Base-by-base conservation (phyloP, 2,797 vertebrate genomes). In the Sus cebifrons region DNA sequence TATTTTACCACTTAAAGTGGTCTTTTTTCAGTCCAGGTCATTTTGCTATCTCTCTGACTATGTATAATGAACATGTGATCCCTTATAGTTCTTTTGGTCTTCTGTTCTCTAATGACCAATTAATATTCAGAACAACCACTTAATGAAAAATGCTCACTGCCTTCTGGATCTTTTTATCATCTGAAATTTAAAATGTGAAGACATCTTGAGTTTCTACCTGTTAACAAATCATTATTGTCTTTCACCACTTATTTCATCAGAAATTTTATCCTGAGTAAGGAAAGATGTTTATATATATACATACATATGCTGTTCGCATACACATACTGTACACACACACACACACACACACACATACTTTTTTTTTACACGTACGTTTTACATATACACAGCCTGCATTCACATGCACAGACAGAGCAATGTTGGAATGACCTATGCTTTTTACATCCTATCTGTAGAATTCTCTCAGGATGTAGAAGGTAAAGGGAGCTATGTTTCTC, bases 401-500 rank as follows among this genome's bases (percentile, higher is more conserved):
- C n/a, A 54, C 23, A 83, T 12, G 20, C 14, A 62, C 21, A 40
- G 21, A 60, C 10, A 62, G 27, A 70, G 27, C 12, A 64, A 25
- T 64, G 52, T 49, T 81, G 62, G 7, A 64, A 49, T 49, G 29
- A 44, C 18, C 17, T 56, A 0, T 32, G 40, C 9, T 91, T 82
- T 56, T 52, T 77, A 3, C 13, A 77, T 85, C 75, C 77, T 87
- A 13, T 85, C 54, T 89, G 2, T 71, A 56, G 32, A 40, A 58
- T 67, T 92, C 58, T 92, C 94, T 89, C 40, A 96, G 78, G 71
- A 96, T n/a, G 29, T 60, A 6, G 21, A 11, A 70, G 81, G 27
- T 89, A 95, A 86, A 3, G 88, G 29, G 40, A 97, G 8, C 27
- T 17, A 81, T 54, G 15, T 93, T 97, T 68, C 78, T 97, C 20